Conservation (phyloP, 2,888 invertebrate species). For the Rambutsinella grinnellia region DNA sequence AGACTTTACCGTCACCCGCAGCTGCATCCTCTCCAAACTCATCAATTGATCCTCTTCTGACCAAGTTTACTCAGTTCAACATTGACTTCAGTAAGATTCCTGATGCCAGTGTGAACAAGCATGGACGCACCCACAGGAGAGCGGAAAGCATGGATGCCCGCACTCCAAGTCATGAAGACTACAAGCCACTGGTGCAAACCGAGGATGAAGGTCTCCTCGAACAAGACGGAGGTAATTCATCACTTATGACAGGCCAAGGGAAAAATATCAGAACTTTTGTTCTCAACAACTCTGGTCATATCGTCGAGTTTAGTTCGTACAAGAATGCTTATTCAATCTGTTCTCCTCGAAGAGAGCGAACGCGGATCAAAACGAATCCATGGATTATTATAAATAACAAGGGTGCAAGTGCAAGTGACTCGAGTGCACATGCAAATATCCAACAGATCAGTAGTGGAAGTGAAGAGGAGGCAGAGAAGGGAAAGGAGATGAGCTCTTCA, state of each 20-base stretch:
- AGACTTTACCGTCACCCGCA: neutral
- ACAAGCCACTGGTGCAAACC: conserved; percentile 36
- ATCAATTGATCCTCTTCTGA: conserved; percentile 18
- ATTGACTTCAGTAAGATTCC: conserved; percentile 40
- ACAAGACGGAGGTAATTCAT: conserved; percentile 42
- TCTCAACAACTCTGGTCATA: conserved; percentile 49
- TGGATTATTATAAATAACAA: conserved; percentile 59
- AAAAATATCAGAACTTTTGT: conserved; percentile 62
- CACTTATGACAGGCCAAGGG: conserved; percentile 49
- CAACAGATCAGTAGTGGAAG: conserved; percentile 7
- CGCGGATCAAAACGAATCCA: conserved; percentile 65
- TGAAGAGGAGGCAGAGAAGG: conserved; percentile 15
- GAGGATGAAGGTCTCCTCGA: conserved; percentile 11
- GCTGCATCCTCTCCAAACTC: neutral
- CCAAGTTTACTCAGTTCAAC: conserved; percentile 37
- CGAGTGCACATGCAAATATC: conserved; percentile 54
- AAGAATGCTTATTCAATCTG: conserved; percentile 62
- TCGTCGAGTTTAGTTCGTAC: conserved; percentile 49
- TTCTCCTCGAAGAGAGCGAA: conserved; percentile 63
- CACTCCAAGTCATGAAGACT: conserved; percentile 46
- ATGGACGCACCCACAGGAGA: conserved; percentile 40
- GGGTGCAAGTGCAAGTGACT: conserved; percentile 18
- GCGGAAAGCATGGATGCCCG: conserved; percentile 62
- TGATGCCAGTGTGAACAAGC: neutral
- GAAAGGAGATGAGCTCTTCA: neutral